Percentiles rank a stretch among this genome's conserved stretches.
Conservation (phyloP, 2,797 vertebrate species). For the Cygnus olor region DNA sequence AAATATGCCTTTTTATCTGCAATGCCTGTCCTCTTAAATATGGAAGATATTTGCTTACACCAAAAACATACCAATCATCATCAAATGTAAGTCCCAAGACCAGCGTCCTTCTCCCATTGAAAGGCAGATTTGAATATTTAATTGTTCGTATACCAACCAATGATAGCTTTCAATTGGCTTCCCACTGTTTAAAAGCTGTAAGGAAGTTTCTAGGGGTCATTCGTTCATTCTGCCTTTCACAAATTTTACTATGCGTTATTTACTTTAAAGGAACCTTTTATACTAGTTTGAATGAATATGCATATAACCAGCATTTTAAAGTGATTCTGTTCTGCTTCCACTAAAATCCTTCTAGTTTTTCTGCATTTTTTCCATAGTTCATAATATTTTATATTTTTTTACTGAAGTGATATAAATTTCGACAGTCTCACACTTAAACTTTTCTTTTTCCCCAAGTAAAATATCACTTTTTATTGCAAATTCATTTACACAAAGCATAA, state of each 20-base stretch:
- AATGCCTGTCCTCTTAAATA: background rate
- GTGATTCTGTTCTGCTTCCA: background rate
- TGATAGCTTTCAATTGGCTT: background rate
- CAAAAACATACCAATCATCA: background rate
- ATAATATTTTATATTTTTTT: background rate
- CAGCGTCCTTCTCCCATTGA: background rate
- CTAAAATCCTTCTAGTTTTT: background rate
- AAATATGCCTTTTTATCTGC: background rate
- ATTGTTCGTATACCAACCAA: background rate
- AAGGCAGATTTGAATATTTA: background rate
- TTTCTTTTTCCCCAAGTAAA: background rate
- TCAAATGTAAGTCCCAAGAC: background rate
- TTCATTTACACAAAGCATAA: background rate
- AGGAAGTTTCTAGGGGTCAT: background rate
- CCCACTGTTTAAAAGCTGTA: background rate
- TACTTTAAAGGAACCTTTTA: background rate
- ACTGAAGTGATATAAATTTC: background rate
- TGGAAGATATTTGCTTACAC: background rate
- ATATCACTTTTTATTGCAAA: background rate
- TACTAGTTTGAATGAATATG: background rate
- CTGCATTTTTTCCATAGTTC: background rate
- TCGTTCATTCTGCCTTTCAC: background rate
- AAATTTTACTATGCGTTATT: background rate
- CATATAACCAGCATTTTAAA: background rate
- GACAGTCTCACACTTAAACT: background rate